These are phyloP conservation scores for Urosaurus nigricauda DNA, from an alignment of 2,797 vertebrate species.

Conservation along the genomic window DNA sequence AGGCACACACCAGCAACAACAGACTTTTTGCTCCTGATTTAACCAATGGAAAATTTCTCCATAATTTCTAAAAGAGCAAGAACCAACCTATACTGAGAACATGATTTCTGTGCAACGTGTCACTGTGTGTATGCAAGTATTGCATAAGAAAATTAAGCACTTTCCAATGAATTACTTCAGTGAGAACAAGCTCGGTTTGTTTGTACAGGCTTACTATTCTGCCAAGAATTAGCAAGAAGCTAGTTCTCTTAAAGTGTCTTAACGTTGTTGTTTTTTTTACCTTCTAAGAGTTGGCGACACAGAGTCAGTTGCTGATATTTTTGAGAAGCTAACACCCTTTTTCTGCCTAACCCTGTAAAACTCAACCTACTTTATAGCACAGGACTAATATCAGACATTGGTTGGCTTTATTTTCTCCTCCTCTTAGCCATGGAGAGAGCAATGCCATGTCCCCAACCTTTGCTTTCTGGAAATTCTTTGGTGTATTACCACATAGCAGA, in stretches of 20 bases:
- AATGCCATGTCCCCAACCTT: conserved; percentile 65
- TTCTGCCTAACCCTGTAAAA: conserved; percentile 21
- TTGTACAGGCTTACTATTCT: conserved; percentile 59
- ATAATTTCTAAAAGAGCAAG: background rate
- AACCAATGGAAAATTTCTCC: conserved; percentile 36
- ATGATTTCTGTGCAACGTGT: conserved; percentile 51
- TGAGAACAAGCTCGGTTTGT: conserved; percentile 73
- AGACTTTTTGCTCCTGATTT: background rate
- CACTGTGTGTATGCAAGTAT: conserved; percentile 4
- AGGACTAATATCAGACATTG: conserved; percentile 21
- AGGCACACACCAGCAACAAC: too few relatives aligned
- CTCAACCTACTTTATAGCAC: conserved; percentile 20
- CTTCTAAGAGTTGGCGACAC: conserved; percentile 30
- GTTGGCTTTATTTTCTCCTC: conserved; percentile 48
- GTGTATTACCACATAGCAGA: conserved; percentile 86
- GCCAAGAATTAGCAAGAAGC: conserved; percentile 59
- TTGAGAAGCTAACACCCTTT: conserved; percentile 6
- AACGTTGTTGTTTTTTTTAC: conserved; percentile 20
- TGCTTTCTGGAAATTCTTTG: conserved; percentile 82
- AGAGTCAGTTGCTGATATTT: background rate
- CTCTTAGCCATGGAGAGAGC: conserved; percentile 46
- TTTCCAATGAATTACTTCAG: conserved; percentile 52
- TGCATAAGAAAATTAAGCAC: conserved; percentile 30
- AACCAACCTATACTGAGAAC: conserved; percentile 58
- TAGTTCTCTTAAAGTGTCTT: conserved; percentile 29